Base-by-base conservation (phyloP, 2,797 vertebrate species). In the Sciurus carolinensis region DNA sequence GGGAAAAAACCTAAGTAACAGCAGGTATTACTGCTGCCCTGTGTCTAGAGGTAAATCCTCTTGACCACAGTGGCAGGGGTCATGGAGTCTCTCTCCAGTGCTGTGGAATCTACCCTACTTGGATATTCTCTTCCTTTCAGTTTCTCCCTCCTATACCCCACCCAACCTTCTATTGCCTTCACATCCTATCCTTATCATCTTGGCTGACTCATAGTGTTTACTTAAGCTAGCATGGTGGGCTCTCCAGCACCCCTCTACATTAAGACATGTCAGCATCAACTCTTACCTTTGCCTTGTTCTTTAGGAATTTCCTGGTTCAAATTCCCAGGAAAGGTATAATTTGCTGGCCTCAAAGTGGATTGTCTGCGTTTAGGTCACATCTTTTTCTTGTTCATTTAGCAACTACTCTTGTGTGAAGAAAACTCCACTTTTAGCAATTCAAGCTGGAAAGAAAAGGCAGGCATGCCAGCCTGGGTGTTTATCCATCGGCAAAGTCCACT, bases 361-460 rank as follows among this genome's bases (percentile, higher is more conserved):
- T 75, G 18, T 83, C 69, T 86, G 22, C 88, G 36, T 95, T 92
- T 88, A 86, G 64, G 67, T 88, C n/a, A n/a, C 77, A 59, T 67
- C 10, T 14, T 69, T 84, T 77, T 90, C 73, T 81, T 96, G 28
- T 72, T 79, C 3, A 18, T 54, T 88, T 88, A 90, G 28, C n/a
- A 54, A 79, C 59, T n/a, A 94, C 30, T 87, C 52, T 86, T 83
- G 26, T 44, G 86, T 80, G 75, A 87, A 79, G n/a, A 86, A 91
- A 83, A 6, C 36, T 89, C 75, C 88, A 76, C 22, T 85, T 33
- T 75, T 84, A 90, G 67, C 50, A 82, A 69, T 73, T 79, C 12
- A 75, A 89, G 18, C 62, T 72, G 47, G n/a, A 80, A 80, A 54
- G 20, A 33, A 79, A 81, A 92, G 42, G 18, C 18, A 72, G 64